A percentile compares a stretch with the other conserved stretches of the same genome.
Evolutionary conservation across 2,888 invertebrate species (phyloP).

Genomic region (Apocheima hispidaria): DNA sequence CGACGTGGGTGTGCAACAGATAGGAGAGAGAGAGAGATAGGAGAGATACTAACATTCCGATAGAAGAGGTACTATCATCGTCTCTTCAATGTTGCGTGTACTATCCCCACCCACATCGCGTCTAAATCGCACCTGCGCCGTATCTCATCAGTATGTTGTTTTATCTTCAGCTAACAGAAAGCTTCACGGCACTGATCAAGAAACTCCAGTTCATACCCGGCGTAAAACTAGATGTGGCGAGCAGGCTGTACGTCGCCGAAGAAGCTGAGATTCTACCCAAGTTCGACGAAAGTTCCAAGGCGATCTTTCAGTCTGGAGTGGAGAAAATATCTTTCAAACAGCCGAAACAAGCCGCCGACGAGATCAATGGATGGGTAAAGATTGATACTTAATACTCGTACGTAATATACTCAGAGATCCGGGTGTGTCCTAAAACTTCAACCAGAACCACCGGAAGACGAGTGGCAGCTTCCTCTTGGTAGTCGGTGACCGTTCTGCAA

Average conservation of each 20-base stretch:
- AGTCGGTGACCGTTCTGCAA: too few species aligned
- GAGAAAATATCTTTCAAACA: conserved; percentile 81
- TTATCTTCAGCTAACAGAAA: conserved; percentile 6
- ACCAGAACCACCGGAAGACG: too few species aligned
- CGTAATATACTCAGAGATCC: too few species aligned
- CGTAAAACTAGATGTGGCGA: conserved; percentile 9
- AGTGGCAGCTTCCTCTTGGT: too few species aligned
- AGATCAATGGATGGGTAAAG: conserved; percentile 68
- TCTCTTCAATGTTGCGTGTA: too few species aligned
- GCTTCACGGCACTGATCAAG: conserved; percentile 13
- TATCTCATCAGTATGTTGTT: neutral
- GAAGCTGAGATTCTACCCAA: neutral
- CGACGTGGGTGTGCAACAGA: too few species aligned
- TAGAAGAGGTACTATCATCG: too few species aligned
- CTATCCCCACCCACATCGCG: too few species aligned
- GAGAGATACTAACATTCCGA: too few species aligned
- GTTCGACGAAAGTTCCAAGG: neutral
- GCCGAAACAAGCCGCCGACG: conserved; percentile 63
- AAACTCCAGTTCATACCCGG: conserved; percentile 15
- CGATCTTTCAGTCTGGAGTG: conserved; percentile 14
- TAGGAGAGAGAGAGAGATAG: too few species aligned
- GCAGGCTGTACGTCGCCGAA: conserved; percentile 16
- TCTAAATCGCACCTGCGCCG: too few species aligned
- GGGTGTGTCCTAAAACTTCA: too few species aligned
- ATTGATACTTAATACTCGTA: neutral